These are phyloP conservation scores for Apeltes quadracus DNA, from an alignment of 2,113 vertebrate species.

Conservation along the genomic window DNA sequence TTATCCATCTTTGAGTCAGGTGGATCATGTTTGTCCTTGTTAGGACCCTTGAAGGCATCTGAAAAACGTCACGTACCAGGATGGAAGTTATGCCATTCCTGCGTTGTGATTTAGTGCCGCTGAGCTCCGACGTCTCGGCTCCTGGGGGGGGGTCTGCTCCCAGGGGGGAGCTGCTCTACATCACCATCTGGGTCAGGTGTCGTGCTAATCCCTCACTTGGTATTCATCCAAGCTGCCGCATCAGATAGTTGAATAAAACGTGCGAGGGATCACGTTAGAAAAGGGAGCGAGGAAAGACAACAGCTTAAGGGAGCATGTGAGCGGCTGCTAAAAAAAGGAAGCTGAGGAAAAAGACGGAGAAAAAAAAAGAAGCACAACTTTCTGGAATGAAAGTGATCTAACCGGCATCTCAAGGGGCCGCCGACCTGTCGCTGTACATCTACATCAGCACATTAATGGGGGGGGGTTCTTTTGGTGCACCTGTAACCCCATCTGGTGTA, in stretches of 20 bases:
- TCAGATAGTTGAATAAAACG: slow-evolving; percentile 12
- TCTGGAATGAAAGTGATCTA: slow-evolving; percentile 47
- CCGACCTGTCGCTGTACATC: slow-evolving; percentile 52
- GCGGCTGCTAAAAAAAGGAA: slow-evolving; percentile 6
- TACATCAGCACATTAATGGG: slow-evolving; percentile 59
- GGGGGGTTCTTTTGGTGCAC: slow-evolving; percentile 33
- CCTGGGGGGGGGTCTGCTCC: not conserved
- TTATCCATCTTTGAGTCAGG: too few relatives aligned
- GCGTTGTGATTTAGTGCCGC: too few relatives aligned
- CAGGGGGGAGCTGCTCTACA: slow-evolving; percentile 11
- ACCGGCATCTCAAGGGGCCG: slow-evolving; percentile 44
- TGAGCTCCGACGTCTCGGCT: too few relatives aligned
- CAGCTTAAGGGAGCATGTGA: not conserved
- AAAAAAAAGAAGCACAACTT: slow-evolving; percentile 44
- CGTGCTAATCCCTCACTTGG: slow-evolving; percentile 34
- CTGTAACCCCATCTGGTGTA: slow-evolving; percentile 61
- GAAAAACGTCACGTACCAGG: too few relatives aligned
- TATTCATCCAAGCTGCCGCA: slow-evolving; percentile 37
- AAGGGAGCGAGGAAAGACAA: not conserved
- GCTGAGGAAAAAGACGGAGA: not conserved
- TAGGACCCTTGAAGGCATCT: too few relatives aligned
- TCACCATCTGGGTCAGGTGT: slow-evolving; percentile 35
- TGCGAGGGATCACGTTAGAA: slow-evolving; percentile 14
- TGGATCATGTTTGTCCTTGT: too few relatives aligned
- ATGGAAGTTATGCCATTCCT: too few relatives aligned